Percentiles rank a stretch among this genome's conserved stretches.
phyloP scores from a whole-genome alignment of 2,888 invertebrate genomes.

The Metopia argyrocephala region DNA sequence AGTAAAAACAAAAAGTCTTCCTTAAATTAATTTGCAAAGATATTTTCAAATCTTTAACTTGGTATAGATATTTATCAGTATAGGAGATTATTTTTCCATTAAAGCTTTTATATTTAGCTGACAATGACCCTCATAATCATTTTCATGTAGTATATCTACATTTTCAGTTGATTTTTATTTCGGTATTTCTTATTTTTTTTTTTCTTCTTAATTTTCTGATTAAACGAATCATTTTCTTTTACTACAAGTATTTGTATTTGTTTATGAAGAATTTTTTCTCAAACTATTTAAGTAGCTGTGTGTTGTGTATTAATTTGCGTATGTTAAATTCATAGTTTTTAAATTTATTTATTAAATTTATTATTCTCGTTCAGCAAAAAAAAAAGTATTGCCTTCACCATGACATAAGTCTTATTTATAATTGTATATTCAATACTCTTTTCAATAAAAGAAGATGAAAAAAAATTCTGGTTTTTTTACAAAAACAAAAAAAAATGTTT shows the following conservation, averaged over 20 bases:
- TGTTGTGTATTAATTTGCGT: background rate
- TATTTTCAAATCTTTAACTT: conserved; percentile 1
- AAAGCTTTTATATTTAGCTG: conserved; percentile 12
- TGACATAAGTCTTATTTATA: conserved; percentile 62
- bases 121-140: conserved; percentile 44
- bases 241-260: background rate
- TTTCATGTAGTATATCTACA: background rate
- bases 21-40: conserved; percentile 1
- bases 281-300: too few relatives aligned
- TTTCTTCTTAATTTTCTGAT: too few relatives aligned
- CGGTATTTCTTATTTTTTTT: background rate
- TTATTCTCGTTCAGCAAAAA: background rate
- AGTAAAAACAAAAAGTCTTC: background rate
- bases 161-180: conserved; percentile 4
- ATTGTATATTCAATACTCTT: conserved; percentile 34
- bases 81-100: conserved; percentile 2
- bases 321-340: conserved; percentile 23
- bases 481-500: conserved; percentile 33
- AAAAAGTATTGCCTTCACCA: conserved; percentile 48
- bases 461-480: conserved; percentile 30
- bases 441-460: background rate
- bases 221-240: background rate
- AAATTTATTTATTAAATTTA: background rate
- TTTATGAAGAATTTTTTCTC: background rate
- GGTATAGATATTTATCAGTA: conserved; percentile 5